Percentiles rank a stretch among this genome's conserved stretches.
Conservation (phyloP, 92 coral and sea anemone genomes). For the Porites divaricata region DNA sequence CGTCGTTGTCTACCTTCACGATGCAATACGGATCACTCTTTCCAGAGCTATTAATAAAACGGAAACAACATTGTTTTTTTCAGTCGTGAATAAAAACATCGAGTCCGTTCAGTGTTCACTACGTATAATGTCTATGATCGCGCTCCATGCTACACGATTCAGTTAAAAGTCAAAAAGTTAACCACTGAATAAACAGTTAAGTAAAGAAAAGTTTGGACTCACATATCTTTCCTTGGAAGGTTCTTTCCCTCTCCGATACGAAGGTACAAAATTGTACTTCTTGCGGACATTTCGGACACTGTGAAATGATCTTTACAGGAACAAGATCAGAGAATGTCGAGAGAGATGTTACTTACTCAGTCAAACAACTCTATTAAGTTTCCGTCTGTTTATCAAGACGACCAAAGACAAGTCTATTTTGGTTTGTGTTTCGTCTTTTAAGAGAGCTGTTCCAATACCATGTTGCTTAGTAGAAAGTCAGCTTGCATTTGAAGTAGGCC, state of each 20-base stretch:
- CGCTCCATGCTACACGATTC: too few species aligned
- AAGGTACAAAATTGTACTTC: conserved; percentile 74
- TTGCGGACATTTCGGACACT: conserved; percentile 50
- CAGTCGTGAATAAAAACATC: background rate
- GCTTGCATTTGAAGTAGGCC: background rate
- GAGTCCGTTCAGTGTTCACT: too few species aligned
- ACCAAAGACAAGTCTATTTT: background rate
- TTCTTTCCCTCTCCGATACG: conserved; percentile 93
- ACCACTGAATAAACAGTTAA: too few species aligned
- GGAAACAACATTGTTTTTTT: too few species aligned
- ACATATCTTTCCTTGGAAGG: conserved; percentile 94
- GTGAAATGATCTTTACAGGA: background rate
- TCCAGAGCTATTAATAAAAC: conserved; percentile 69
- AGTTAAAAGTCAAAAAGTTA: too few species aligned
- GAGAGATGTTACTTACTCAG: background rate
- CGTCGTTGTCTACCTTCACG: conserved; percentile 90
- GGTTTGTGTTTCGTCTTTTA: background rate
- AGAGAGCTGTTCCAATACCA: background rate
- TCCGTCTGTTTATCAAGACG: background rate
- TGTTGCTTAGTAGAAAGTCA: background rate
- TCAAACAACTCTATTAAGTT: background rate
- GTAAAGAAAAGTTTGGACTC: conserved; percentile 40
- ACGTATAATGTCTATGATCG: too few species aligned
- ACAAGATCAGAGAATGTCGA: background rate
- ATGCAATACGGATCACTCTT: conserved; percentile 96